Base-by-base conservation (phyloP, 2,113 vertebrate genomes). In the Muntiacus muntjak region DNA sequence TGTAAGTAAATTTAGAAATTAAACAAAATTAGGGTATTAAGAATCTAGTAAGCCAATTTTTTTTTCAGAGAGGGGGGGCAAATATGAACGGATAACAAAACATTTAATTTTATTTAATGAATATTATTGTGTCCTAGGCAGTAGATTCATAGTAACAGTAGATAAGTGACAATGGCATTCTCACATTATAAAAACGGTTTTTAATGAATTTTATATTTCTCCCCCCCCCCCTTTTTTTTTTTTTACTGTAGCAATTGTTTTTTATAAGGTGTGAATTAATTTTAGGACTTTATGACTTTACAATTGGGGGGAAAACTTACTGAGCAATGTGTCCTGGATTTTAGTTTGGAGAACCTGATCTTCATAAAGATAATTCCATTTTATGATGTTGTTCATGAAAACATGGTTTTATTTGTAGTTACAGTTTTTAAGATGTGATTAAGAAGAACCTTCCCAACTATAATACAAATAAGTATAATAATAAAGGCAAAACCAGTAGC, bases 301-400 rank as follows among this genome's bases (percentile, higher is more conserved):
- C n/a, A 92, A 2, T 47, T 3, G 23, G 45, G 57, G 28, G 2
- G 8, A 50, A 58, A 60, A 36, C 36, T 97, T 95, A 30, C 19
- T 93, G 88, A 93, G 52, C 33, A 62, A 0, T 52, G 13, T 90
- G 26, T 90, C 40, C 52, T 74, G 45, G 57, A 54, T 97, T 97
- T 95, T 92, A 90, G 71, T 94, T 82, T 84, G 91, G 36, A 76
- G 62, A 97, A 87, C 25, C 26, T 54, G 17, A 58, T 62, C 62
- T 89, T 91, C 43, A n/a, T 87, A 92, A 95, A 90, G 28, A 64
- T 81, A 90, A 88, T 71, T 78, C 14, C 50, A 79, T 60, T 86
- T 95, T 92, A 89, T 83, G 23, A 87, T 83, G 28, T 10, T 89
- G 76, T 89, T 96, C 28, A 84, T 93, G 90, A 79, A 94, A 89